Percentiles rank a stretch among this genome's conserved stretches.
Evolutionary conservation across 2,888 invertebrate genomes (phyloP).

Genomic region (Frankliniella fusca): DNA sequence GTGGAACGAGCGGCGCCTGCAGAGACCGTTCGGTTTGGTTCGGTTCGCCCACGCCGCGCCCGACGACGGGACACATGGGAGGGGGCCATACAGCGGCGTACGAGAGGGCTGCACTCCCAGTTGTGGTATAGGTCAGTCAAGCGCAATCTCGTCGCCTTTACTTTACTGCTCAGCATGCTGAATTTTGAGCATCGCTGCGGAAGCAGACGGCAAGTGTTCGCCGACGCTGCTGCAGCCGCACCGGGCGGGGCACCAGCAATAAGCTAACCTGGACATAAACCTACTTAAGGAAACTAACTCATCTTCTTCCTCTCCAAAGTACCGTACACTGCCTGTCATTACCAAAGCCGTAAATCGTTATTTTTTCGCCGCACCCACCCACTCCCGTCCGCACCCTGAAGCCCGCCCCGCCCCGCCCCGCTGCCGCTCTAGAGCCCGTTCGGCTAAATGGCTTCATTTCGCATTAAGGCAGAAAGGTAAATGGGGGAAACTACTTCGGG

Average conservation of each 20-base stretch:
- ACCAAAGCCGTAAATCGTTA: not conserved
- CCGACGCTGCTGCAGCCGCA: not conserved
- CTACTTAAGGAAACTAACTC: slow-evolving; percentile 21
- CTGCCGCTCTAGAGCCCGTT: not conserved
- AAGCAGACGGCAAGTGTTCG: not conserved
- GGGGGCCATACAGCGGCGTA: no score
- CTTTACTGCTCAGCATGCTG: not conserved
- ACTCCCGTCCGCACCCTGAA: not conserved
- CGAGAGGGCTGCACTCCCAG: no score
- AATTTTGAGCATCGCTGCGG: not conserved
- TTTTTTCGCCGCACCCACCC: not conserved
- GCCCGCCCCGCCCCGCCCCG: not conserved
- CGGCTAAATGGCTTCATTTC: not conserved
- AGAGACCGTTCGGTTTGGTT: no score
- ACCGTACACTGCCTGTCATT: not conserved
- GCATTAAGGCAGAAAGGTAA: not conserved
- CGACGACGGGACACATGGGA: no score
- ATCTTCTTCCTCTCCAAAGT: not conserved
- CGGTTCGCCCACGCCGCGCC: no score
- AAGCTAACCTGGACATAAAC: not conserved
- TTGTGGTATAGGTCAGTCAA: not conserved
- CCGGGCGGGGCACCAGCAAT: no score
- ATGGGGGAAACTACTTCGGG: no score
- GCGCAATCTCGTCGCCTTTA: not conserved
- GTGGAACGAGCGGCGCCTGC: no score